Evolutionary conservation across 2,888 invertebrate species (phyloP).

Genomic region (Chirona hameri): DNA sequence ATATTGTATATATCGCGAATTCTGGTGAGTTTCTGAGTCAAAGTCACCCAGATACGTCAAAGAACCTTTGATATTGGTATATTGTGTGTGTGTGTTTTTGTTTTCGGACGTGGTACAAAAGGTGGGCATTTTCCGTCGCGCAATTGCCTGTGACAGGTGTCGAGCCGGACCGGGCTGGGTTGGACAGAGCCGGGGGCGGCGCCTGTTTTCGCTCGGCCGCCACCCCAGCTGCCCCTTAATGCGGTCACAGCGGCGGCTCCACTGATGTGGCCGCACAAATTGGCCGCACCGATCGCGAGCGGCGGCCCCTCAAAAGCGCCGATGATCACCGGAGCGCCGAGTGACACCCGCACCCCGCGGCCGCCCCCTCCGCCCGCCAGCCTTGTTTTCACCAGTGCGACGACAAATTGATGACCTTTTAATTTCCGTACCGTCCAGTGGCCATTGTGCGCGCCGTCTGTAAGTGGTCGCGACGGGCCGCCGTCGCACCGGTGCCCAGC

Average conservation of each 20-base stretch:
- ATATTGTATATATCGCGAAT: too few species aligned
- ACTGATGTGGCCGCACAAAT: not conserved
- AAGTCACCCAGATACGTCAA: too few species aligned
- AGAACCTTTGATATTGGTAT: too few species aligned
- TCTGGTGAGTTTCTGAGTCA: too few species aligned
- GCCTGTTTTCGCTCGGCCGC: not conserved
- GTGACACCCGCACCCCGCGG: not conserved
- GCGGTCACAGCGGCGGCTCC: not conserved
- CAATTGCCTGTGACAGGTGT: too few species aligned
- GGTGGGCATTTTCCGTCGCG: too few species aligned
- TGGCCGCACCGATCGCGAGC: not conserved
- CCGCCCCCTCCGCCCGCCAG: not conserved
- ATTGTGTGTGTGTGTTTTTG: too few species aligned
- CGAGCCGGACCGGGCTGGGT: not conserved
- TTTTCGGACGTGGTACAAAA: too few species aligned
- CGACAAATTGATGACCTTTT: slow-evolving; percentile 29
- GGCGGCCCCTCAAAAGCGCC: not conserved
- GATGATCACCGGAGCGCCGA: not conserved
- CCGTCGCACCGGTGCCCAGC: not conserved
- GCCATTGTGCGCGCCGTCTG: not conserved
- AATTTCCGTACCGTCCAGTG: not conserved
- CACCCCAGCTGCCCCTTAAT: not conserved
- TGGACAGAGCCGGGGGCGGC: not conserved
- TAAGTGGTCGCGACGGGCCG: not conserved
- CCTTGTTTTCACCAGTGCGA: slow-evolving; percentile 10